Conservation (phyloP, 2,888 invertebrate genomes). For the Dorcus hopei region DNA sequence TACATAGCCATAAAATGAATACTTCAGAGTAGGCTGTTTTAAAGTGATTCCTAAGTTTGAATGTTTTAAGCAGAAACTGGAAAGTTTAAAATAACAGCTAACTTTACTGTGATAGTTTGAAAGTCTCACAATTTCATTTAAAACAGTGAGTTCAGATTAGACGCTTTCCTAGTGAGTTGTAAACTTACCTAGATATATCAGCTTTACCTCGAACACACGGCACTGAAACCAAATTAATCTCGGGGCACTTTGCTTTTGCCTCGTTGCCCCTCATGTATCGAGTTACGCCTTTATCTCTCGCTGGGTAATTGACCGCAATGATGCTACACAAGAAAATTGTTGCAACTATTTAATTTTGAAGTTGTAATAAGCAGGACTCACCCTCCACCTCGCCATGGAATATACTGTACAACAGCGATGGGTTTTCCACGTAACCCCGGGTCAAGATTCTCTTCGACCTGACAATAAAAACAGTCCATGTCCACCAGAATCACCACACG, state of each 20-base stretch:
- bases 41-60: too few species aligned
- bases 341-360: not conserved
- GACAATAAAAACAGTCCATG: slow-evolving; percentile 99
- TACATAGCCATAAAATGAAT: too few species aligned
- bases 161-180: not conserved
- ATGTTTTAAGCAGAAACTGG: too few species aligned
- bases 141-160: too few species aligned
- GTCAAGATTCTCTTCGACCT: slow-evolving; percentile 92
- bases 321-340: slow-evolving; percentile 58
- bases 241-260: slow-evolving; percentile 84
- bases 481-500: slow-evolving; percentile 85
- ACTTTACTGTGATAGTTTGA: too few species aligned
- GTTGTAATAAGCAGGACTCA: slow-evolving; percentile 46
- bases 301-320: slow-evolving; percentile 96
- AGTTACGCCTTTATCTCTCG: slow-evolving; percentile 85
- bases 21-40: too few species aligned
- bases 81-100: too few species aligned
- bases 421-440: slow-evolving; percentile 83
- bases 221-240: slow-evolving; percentile 78
- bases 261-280: slow-evolving; percentile 89
- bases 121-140: too few species aligned
- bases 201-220: slow-evolving; percentile 89
- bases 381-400: slow-evolving; percentile 92
- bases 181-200: slow-evolving; percentile 77
- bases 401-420: slow-evolving; percentile 95